Evolutionary conservation across 2,797 vertebrate species (phyloP).

Genomic region (Sebastes matsubarae): DNA sequence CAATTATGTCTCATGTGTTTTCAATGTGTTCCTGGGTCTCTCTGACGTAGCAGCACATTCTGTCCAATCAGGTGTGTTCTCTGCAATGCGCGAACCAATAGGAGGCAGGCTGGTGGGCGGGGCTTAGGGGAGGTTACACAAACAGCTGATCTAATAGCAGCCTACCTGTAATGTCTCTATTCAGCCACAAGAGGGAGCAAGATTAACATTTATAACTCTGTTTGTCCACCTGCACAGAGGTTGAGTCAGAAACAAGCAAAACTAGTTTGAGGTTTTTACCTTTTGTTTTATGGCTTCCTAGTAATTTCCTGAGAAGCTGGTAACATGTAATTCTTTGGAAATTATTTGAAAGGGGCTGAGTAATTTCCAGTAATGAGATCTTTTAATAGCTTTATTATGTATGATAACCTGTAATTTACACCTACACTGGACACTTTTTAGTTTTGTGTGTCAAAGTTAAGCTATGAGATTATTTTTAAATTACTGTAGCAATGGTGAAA

Average conservation of each 20-base stretch:
- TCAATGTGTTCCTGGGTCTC: conserved; percentile 14
- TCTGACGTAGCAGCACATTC: background rate
- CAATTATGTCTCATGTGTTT: background rate
- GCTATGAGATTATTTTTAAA: background rate
- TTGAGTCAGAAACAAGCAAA: background rate
- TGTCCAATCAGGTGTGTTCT: conserved; percentile 48
- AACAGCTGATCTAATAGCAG: background rate
- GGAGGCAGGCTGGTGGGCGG: conserved; percentile 19
- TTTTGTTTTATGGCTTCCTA: background rate
- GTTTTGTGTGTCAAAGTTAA: background rate
- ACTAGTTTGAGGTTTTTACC: background rate
- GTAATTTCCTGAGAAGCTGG: background rate
- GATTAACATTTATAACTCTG: background rate
- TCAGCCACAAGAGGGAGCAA: conserved; percentile 41
- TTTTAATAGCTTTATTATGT: background rate
- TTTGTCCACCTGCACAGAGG: background rate
- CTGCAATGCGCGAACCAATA: conserved; percentile 28
- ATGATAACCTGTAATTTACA: background rate
- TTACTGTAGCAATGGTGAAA: background rate
- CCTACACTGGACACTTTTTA: background rate
- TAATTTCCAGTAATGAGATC: background rate
- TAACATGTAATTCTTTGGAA: background rate
- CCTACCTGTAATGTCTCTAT: fast-evolving
- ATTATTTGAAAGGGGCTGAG: background rate
- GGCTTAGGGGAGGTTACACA: conserved; percentile 20